Conservation (phyloP, 2,113 vertebrate genomes). For the Patagioenas fasciata region DNA sequence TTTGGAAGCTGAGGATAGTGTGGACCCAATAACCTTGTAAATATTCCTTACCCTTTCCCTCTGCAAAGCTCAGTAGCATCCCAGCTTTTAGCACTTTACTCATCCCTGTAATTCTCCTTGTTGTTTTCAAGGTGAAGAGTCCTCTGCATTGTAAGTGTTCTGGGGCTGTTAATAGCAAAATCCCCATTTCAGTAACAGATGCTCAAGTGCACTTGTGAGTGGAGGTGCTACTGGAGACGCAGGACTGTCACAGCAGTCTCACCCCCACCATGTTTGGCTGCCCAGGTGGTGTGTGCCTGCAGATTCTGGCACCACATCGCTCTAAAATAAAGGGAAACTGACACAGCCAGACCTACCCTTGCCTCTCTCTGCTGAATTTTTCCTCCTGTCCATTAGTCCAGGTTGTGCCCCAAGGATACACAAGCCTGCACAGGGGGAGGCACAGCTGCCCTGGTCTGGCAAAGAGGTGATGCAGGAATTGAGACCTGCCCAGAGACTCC, state of each 20-base stretch:
- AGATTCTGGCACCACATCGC: background rate
- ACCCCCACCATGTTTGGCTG: fast-evolving
- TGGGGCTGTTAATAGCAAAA: background rate
- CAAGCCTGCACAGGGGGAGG: background rate
- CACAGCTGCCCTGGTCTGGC: background rate
- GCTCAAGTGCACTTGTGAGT: background rate
- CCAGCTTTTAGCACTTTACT: background rate
- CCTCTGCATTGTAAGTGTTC: background rate
- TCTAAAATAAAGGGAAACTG: background rate
- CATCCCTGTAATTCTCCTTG: background rate
- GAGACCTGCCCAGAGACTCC: fast-evolving
- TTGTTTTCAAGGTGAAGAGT: background rate
- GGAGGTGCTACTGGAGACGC: background rate
- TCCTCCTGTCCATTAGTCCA: fast-evolving
- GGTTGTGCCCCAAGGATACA: background rate
- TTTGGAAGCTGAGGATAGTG: background rate
- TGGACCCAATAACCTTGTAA: background rate
- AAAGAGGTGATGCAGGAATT: background rate
- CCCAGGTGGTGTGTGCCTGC: background rate
- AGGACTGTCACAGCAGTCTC: background rate
- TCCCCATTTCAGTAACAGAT: background rate
- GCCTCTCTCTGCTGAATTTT: background rate
- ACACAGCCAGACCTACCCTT: background rate
- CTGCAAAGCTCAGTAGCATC: background rate
- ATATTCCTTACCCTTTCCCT: background rate